Conservation (phyloP, 2,113 vertebrate species). For the Trogon melanurus region DNA sequence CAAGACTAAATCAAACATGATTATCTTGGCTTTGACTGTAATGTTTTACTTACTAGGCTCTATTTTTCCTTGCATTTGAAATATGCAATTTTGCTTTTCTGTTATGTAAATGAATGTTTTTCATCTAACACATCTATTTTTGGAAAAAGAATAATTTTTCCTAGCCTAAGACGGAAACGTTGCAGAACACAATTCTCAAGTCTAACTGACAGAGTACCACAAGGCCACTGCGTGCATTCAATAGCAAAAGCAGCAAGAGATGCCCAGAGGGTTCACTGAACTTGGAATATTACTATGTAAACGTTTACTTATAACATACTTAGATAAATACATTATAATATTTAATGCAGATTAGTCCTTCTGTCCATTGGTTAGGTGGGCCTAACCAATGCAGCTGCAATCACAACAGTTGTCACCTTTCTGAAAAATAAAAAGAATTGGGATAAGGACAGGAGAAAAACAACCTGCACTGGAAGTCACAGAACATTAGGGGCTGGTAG, state of each 20-base stretch:
- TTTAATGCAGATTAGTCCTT: background rate
- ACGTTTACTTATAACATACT: background rate
- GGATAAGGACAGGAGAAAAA: background rate
- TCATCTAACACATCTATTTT: conserved; percentile 51
- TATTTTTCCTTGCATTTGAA: conserved; percentile 46
- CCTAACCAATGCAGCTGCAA: background rate
- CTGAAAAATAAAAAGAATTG: background rate
- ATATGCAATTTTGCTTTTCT: conserved; percentile 48
- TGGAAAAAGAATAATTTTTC: conserved; percentile 4
- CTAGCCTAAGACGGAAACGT: background rate
- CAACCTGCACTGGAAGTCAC: background rate
- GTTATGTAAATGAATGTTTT: conserved; percentile 59
- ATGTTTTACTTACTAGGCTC: conserved; percentile 45
- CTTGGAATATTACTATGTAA: background rate
- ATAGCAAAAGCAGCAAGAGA: background rate
- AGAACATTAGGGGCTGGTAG: no score
- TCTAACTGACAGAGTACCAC: background rate
- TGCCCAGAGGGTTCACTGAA: background rate
- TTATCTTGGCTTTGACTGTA: conserved; percentile 60
- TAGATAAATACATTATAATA: background rate
- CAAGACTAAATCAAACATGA: conserved; percentile 57
- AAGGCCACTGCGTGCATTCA: background rate
- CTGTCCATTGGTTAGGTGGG: background rate
- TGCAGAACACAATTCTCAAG: conserved; percentile 10
- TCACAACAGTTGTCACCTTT: background rate